Conservation (phyloP, 2,797 vertebrate genomes). For the Xenopus petersii region DNA sequence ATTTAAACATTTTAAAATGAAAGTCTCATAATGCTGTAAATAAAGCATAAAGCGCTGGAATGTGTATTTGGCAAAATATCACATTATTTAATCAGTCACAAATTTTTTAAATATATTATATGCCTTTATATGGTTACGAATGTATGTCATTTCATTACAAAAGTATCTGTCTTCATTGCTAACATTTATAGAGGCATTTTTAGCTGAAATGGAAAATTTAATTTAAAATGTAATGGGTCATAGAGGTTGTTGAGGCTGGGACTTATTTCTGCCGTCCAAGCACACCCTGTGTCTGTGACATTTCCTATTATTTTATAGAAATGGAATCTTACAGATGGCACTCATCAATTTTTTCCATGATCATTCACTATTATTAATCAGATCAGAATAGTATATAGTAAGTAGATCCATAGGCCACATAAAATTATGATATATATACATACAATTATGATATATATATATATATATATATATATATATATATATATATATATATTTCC, state of each 20-base stretch:
- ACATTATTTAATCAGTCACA: constrained; percentile 54
- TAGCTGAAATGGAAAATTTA: neutral
- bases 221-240: neutral
- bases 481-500: no score
- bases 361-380: no score
- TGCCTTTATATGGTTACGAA: constrained; percentile 58
- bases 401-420: no score
- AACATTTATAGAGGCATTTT: neutral
- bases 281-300: no score
- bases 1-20: constrained; percentile 67
- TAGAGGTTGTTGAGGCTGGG: neutral
- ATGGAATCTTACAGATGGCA: no score
- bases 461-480: no score
- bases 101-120: constrained; percentile 51
- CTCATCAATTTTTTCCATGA: no score
- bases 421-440: no score
- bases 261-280: no score
- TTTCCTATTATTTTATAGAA: no score
- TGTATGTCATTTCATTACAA: neutral
- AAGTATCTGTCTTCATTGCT: neutral
- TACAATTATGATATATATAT: no score
- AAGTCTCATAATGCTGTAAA: constrained; percentile 62
- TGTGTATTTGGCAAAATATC: constrained; percentile 57
- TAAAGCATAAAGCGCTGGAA: constrained; percentile 59
- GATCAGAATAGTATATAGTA: no score